Conservation (phyloP, 2,797 vertebrate species). For the Crenichthys baileyi region DNA sequence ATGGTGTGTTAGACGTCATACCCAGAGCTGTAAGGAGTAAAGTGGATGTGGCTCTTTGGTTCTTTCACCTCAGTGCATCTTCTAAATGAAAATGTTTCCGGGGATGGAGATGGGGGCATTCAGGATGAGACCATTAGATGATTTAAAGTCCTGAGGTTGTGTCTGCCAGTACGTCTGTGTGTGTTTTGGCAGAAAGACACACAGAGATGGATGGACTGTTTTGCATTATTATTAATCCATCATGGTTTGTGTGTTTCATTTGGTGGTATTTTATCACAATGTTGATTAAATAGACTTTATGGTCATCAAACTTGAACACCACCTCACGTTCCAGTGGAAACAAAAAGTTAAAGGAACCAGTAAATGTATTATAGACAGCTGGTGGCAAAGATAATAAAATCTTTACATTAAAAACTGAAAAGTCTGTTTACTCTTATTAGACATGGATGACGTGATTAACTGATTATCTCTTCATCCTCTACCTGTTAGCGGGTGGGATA, state of each 20-base stretch:
- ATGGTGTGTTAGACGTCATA: constrained; percentile 32
- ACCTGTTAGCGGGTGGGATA: too few species aligned
- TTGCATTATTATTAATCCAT: background rate
- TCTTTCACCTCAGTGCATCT: constrained; percentile 53
- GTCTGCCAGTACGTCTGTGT: background rate
- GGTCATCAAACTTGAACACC: background rate
- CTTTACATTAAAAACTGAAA: background rate
- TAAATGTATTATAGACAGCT: background rate
- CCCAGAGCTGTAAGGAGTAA: constrained; percentile 26
- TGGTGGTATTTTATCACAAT: background rate
- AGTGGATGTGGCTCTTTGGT: constrained; percentile 42
- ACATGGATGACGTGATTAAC: too few species aligned
- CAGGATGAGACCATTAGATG: constrained; percentile 43
- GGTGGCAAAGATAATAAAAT: background rate
- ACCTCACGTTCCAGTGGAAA: background rate
- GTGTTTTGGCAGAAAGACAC: background rate
- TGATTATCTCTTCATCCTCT: too few species aligned
- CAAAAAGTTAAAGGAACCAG: background rate
- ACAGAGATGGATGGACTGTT: constrained; percentile 1
- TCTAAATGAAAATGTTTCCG: constrained; percentile 41
- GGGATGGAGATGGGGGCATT: constrained; percentile 4
- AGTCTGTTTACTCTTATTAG: too few species aligned
- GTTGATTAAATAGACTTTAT: background rate
- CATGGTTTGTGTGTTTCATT: background rate
- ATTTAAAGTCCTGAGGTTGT: constrained; percentile 45